Conservation (phyloP, 2,113 vertebrate species). For the Tenebrosternarchus preto region DNA sequence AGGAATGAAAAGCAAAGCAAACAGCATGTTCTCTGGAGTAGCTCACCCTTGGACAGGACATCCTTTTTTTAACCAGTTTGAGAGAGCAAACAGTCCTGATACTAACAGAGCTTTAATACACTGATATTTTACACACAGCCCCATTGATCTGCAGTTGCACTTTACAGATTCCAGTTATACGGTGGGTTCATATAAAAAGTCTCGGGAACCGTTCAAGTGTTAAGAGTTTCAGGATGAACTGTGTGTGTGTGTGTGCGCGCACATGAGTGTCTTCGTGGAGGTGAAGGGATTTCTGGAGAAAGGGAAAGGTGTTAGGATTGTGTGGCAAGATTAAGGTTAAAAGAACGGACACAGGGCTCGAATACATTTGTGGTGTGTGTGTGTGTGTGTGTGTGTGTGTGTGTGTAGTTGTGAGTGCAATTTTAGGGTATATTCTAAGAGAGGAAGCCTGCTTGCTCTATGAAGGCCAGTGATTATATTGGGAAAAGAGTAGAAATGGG, state of each 20-base stretch:
- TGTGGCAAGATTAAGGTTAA: conserved; percentile 11
- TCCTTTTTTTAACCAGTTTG: not conserved
- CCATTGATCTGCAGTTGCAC: conserved; percentile 30
- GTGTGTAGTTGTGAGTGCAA: conserved; percentile 34
- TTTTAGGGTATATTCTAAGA: conserved; percentile 45
- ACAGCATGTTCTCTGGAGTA: conserved; percentile 36
- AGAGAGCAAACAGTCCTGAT: conserved; percentile 33
- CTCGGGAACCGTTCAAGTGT: conserved; percentile 53
- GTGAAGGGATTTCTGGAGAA: not conserved
- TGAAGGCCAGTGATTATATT: conserved; percentile 59
- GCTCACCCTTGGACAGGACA: not conserved
- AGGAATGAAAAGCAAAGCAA: conserved; percentile 21
- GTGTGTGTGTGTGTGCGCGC: not conserved
- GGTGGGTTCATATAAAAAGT: conserved; percentile 46
- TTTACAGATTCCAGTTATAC: conserved; percentile 40
- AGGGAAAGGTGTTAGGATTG: conserved; percentile 36
- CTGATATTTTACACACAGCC: conserved; percentile 31
- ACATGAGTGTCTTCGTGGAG: not conserved
- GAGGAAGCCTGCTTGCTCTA: conserved; percentile 53
- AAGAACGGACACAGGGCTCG: conserved; percentile 19
- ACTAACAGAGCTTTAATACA: conserved; percentile 49
- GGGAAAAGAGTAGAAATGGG: conserved; percentile 56
- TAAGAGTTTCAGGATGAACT: conserved; percentile 36
- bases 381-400: conserved; percentile 24
- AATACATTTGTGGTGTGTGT: conserved; percentile 36